Evolutionary conservation across 2,113 vertebrate genomes (phyloP), one percentile per base, ranked within the genome.

Genomic region (Prionailurus viverrinus): DNA sequence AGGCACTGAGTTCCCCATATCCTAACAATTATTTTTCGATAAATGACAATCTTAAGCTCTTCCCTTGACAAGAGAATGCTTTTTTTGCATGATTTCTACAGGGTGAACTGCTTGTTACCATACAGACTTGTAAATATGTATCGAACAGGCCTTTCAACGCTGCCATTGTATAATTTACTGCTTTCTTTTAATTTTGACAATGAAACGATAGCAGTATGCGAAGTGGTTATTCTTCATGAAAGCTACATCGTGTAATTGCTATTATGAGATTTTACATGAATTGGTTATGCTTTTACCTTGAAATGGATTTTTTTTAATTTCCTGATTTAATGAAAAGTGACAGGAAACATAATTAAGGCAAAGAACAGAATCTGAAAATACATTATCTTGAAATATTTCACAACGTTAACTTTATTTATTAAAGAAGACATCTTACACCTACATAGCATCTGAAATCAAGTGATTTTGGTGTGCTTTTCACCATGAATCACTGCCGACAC

Each of bases 341-440:
- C 98, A 97, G 98, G 98, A 98, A 98, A 97, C 95, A 94, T 98
- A 98, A 98, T 98, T 98, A 98, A 74, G 97, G 94, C 93, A 88
- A 98, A 98, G 94, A 97, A 98, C 97, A 94, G 96, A 94, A 97
- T 98, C 97, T 58, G 80, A 95, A 97, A 97, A 97, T 94, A 79
- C 61, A 87, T 98, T 98, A 96, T 92, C 96, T 97, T 80, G 96
- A 91, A 94, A 36, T 94, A 95, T 53, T 36, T 63, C 36, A 39
- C 83, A 55, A 92, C 66, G 45, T 91, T 91, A 96, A 53, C 93
- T 94, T 69, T 90, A 91, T 78, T 94, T 94, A 97, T 96, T 91
- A 68, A 74, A 76, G 82, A 80, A 79, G 94, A 89, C 66, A 11
- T n/a, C 45, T 51, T 36, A 7, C 4, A 58, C 61, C 39, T 81